A percentile compares a stretch with the other conserved stretches of the same genome.
Conservation (phyloP, 2,797 vertebrate species). For the Trachurus trachurus region DNA sequence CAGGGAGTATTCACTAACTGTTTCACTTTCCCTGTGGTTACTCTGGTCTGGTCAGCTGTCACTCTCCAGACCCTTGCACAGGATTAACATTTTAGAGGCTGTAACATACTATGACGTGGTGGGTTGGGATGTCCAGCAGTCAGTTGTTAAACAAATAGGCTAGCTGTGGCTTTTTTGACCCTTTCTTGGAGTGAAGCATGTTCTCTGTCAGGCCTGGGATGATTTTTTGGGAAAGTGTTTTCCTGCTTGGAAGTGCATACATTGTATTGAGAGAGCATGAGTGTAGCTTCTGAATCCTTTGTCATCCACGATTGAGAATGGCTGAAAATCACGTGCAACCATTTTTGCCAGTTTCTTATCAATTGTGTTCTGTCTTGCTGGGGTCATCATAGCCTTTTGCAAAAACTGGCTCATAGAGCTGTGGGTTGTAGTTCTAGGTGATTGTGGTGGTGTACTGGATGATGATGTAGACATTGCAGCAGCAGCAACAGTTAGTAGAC, state of each 20-base stretch:
- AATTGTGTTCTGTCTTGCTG: slow-evolving; percentile 29
- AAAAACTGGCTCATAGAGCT: slow-evolving; percentile 29
- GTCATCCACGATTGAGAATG: slow-evolving; percentile 47
- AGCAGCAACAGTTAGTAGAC: slow-evolving; percentile 9
- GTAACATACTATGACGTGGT: slow-evolving; percentile 33
- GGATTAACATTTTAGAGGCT: too few relatives aligned
- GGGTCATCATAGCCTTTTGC: slow-evolving; percentile 24
- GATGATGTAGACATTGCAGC: background rate
- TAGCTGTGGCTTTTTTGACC: slow-evolving; percentile 42
- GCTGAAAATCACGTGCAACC: slow-evolving; percentile 45
- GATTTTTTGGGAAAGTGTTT: slow-evolving; percentile 30
- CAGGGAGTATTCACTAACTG: too few relatives aligned
- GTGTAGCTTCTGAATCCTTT: slow-evolving; percentile 28
- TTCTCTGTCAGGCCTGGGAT: slow-evolving; percentile 34
- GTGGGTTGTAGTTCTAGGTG: slow-evolving; percentile 6
- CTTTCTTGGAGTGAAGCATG: slow-evolving; percentile 25
- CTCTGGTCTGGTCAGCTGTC: too few relatives aligned
- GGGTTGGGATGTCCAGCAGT: slow-evolving; percentile 42
- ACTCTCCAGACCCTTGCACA: too few relatives aligned
- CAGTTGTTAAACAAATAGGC: slow-evolving; percentile 49
- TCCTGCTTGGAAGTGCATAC: slow-evolving; percentile 33
- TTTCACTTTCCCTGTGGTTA: too few relatives aligned
- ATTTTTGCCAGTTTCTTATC: slow-evolving; percentile 47
- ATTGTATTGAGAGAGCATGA: slow-evolving; percentile 41
- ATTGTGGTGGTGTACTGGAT: slow-evolving; percentile 7